Percentiles rank a stretch among this genome's conserved stretches.
phyloP scores from a whole-genome alignment of 2,797 vertebrate species.

The Fistularia commersonii region DNA sequence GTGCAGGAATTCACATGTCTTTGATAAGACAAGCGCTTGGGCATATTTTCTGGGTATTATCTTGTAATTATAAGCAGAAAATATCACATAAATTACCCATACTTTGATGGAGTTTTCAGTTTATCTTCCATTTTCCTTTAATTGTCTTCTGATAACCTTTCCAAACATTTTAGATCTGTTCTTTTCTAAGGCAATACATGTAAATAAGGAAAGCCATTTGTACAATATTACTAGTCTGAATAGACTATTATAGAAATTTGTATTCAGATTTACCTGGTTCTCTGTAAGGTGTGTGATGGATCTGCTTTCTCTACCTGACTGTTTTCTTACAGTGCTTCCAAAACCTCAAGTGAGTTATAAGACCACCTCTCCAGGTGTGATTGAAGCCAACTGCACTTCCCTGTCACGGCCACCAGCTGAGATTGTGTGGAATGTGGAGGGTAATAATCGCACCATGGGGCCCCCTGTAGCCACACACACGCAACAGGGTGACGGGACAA shows the following conservation, averaged over 20 bases:
- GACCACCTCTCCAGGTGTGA: constrained; percentile 72
- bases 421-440: constrained; percentile 81
- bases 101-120: background rate
- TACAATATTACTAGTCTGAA: no score
- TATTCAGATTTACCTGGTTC: no score
- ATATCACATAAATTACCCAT: no score
- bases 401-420: constrained; percentile 71
- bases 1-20: constrained; percentile 41
- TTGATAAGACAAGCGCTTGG: constrained; percentile 18
- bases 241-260: no score
- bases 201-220: no score
- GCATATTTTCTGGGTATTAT: constrained; percentile 11
- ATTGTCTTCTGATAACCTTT: no score
- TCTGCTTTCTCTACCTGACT: background rate
- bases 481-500: constrained; percentile 72
- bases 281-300: no score
- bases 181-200: no score
- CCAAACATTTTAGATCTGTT: no score
- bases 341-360: constrained; percentile 82
- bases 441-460: constrained; percentile 75
- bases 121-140: no score
- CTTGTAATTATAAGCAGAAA: background rate
- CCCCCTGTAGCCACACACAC: constrained; percentile 50
- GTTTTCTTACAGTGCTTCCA: constrained; percentile 69
- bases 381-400: constrained; percentile 79